Evolutionary conservation across 2,797 vertebrate species (phyloP).

Genomic region (Chrosomus eos): DNA sequence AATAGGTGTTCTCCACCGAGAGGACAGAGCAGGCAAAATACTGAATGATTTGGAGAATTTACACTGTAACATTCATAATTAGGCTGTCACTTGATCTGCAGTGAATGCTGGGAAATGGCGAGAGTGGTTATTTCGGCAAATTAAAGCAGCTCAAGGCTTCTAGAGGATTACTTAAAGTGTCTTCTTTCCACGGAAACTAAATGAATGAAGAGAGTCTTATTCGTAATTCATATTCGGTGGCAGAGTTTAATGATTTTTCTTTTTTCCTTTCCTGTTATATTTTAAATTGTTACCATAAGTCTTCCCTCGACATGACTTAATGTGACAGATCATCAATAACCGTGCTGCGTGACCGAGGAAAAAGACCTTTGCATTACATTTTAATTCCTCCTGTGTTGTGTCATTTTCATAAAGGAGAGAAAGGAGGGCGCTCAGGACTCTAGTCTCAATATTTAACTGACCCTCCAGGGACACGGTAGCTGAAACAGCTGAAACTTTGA

Average conservation of each 20-base stretch:
- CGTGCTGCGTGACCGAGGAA: conserved; percentile 70
- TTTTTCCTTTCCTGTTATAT: conserved; percentile 71
- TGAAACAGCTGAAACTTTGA: conserved; percentile 56
- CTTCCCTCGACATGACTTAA: conserved; percentile 73
- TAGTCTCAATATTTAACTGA: conserved; percentile 71
- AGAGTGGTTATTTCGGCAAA: conserved; percentile 62
- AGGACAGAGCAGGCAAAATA: neutral
- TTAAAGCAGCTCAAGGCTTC: conserved; percentile 54
- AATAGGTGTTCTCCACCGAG: conserved; percentile 37
- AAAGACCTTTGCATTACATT: conserved; percentile 79
- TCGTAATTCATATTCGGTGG: conserved; percentile 73
- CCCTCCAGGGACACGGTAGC: conserved; percentile 35
- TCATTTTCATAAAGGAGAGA: conserved; percentile 60
- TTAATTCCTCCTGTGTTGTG: conserved; percentile 73
- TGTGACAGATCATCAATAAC: conserved; percentile 81
- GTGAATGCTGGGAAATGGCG: conserved; percentile 52
- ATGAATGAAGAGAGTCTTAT: conserved; percentile 73
- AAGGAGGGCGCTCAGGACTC: conserved; percentile 38
- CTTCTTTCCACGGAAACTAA: conserved; percentile 69
- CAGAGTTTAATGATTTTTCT: conserved; percentile 75
- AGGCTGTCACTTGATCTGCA: conserved; percentile 33
- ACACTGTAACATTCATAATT: conserved; percentile 48
- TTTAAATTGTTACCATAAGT: conserved; percentile 79
- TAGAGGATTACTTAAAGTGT: conserved; percentile 69
- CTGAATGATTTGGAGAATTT: conserved; percentile 21